These are phyloP conservation scores for Andrena trimmerana DNA, from an alignment of 2,888 invertebrate genomes.

Conservation along the genomic window DNA sequence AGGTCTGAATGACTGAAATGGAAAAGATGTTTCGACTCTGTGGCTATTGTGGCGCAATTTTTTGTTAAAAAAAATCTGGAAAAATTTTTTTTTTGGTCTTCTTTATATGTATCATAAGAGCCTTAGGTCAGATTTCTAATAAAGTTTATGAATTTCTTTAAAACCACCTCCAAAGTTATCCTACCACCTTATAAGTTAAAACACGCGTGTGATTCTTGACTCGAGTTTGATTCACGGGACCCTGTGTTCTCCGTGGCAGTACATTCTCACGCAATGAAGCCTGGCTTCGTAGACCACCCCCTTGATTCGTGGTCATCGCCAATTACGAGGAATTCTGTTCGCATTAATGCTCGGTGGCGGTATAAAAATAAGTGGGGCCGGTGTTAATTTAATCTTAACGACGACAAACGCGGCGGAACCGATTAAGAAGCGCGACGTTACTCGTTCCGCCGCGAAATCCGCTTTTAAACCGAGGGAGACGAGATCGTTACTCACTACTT, in stretches of 20 bases:
- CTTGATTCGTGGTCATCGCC: constrained; percentile 8
- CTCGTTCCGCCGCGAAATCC: neutral
- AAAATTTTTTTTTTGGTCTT: no score
- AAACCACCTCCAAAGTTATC: no score
- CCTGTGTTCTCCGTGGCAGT: neutral
- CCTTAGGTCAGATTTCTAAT: no score
- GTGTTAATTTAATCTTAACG: constrained; percentile 42
- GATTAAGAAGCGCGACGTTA: constrained; percentile 25
- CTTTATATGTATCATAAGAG: no score
- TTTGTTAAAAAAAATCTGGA: no score
- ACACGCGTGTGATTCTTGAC: neutral
- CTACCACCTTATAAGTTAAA: no score
- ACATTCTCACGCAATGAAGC: constrained; percentile 47
- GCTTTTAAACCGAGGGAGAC: neutral
- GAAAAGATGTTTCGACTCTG: no score
- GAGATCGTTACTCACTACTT: constrained; percentile 12
- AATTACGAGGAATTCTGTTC: constrained; percentile 50
- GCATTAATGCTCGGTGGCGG: constrained; percentile 7
- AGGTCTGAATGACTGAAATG: no score
- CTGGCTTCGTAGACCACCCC: constrained; percentile 12
- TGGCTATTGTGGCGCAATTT: no score
- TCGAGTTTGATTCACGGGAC: constrained; percentile 1
- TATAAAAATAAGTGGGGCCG: constrained; percentile 40
- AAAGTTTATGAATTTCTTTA: no score
- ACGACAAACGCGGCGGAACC: constrained; percentile 26